Conservation (phyloP, 2,113 vertebrate genomes). For the Glaucomys volans region DNA sequence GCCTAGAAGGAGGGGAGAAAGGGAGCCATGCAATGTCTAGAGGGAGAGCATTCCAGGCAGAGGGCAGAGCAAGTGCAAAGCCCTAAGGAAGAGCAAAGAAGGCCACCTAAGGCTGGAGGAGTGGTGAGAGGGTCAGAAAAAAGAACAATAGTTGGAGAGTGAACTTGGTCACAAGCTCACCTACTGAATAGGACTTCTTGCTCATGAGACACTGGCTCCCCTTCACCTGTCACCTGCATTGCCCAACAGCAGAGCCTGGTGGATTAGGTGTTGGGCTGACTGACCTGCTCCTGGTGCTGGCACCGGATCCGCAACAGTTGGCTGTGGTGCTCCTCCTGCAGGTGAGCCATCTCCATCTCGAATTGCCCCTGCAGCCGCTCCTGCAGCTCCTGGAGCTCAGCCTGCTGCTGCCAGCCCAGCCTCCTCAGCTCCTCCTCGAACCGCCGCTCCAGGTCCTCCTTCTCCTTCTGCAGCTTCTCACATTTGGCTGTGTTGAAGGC, state of each 20-base stretch:
- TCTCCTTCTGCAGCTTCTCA: conserved; percentile 94
- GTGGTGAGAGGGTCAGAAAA: not conserved
- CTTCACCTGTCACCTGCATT: rapidly evolving
- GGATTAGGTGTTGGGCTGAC: conserved; percentile 46
- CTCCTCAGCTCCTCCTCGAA: conserved; percentile 91
- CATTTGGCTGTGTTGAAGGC: conserved; percentile 91
- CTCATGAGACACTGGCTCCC: rapidly evolving
- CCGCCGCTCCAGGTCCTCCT: conserved; percentile 91
- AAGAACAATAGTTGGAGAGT: rapidly evolving
- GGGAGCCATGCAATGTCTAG: not conserved
- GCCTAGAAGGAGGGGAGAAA: not conserved
- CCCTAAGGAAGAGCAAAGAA: not conserved
- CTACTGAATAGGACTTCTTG: rapidly evolving
- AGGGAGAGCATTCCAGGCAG: not conserved
- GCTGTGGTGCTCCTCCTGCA: conserved; percentile 87
- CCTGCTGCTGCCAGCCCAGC: conserved; percentile 90
- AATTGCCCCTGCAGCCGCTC: conserved; percentile 89
- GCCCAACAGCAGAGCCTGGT: rapidly evolving
- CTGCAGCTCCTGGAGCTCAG: conserved; percentile 91
- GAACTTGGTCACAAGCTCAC: not conserved
- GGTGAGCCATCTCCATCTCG: conserved; percentile 79
- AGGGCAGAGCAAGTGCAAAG: not conserved
- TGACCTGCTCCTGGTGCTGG: conserved; percentile 92
- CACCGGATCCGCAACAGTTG: conserved; percentile 82
- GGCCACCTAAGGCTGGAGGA: no score